A percentile compares a stretch with the other conserved stretches of the same genome.
phyloP scores from a whole-genome alignment of 1,140 invertebrate genomes.

The Brachionus calyciflorus region DNA sequence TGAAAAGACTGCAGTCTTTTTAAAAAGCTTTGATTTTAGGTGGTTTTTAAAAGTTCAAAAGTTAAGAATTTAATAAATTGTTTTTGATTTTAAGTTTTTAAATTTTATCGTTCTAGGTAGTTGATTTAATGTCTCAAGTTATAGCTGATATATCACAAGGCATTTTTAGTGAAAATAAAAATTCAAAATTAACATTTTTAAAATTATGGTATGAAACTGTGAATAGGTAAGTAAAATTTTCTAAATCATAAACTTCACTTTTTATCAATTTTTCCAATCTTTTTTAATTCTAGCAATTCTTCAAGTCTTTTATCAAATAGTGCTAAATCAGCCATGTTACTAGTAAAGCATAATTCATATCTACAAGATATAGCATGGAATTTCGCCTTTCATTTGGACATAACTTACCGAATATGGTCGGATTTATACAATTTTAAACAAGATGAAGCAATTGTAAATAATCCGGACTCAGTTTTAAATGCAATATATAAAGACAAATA shows the following conservation, averaged over 20 bases:
- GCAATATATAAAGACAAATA: not conserved
- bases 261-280: slow-evolving; percentile 78
- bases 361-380: slow-evolving; percentile 70
- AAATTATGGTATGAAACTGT: slow-evolving; percentile 63
- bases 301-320: slow-evolving; percentile 76
- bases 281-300: slow-evolving; percentile 69
- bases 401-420: slow-evolving; percentile 76
- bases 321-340: slow-evolving; percentile 76
- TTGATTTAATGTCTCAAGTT: slow-evolving; percentile 81
- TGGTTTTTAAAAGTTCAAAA: too few species aligned
- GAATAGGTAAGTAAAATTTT: slow-evolving; percentile 75
- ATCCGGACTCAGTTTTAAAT: slow-evolving; percentile 60
- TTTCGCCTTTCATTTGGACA: slow-evolving; percentile 85
- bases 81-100: too few species aligned
- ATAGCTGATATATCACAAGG: slow-evolving; percentile 81
- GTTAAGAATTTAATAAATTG: too few species aligned
- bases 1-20: too few species aligned
- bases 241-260: slow-evolving; percentile 70
- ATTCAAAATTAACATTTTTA: slow-evolving; percentile 20
- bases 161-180: slow-evolving; percentile 77
- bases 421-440: slow-evolving; percentile 48
- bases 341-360: slow-evolving; percentile 71
- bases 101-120: too few species aligned
- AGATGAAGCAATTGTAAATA: slow-evolving; percentile 59
- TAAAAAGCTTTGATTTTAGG: too few species aligned